Evolutionary conservation across 2,888 invertebrate species (phyloP), one percentile per base, ranked within the genome.

Genomic region (Macrophya alboannulata): DNA sequence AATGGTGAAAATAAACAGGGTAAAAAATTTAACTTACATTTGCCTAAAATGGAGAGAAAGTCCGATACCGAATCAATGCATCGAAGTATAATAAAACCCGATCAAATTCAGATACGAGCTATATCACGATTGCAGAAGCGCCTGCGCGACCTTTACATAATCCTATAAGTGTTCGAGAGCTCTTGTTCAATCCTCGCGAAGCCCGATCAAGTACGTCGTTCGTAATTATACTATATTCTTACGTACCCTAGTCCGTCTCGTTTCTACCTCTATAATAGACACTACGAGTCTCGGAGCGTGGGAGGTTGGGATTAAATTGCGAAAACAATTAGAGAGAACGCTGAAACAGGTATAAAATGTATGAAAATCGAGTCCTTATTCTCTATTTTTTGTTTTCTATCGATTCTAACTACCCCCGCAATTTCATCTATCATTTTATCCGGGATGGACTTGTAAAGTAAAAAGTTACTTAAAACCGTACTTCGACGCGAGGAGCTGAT

Each of bases 101-200:
- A 62, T 62, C 25, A 62, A 62, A 21, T 62, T 62, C 12, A 9
- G 62, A 62, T 62, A 62, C 4, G 21, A 31, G 31, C 9, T 62
- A 62, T 25, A 4, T 9, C 25, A 62, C 62, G 25, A 25, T 62
- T 21, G 37, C 15, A 17, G 37, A 59, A 21, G 79, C 79, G 79
- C 55, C 9, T 79, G 79, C 79, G 79, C 79, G 79, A 79, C 79
- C 59, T 59, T 79, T 79, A 43, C 79, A 79, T 79, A 79, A 79
- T 79, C 79, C 62, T 59, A 79, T 43, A 79, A 79, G 76, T 77
- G 51, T 62, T 79, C 62, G 12, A 55, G 79, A 79, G 62, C 55
- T 59, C n/a, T 40, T n/a, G n/a, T 77, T 77, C 76, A 77, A 77
- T 48, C 79, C 55, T 37, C 40, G 15, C 31, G 79, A 79, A 79